Conservation (phyloP, 2,113 vertebrate genomes). For the Meriones unguiculatus region DNA sequence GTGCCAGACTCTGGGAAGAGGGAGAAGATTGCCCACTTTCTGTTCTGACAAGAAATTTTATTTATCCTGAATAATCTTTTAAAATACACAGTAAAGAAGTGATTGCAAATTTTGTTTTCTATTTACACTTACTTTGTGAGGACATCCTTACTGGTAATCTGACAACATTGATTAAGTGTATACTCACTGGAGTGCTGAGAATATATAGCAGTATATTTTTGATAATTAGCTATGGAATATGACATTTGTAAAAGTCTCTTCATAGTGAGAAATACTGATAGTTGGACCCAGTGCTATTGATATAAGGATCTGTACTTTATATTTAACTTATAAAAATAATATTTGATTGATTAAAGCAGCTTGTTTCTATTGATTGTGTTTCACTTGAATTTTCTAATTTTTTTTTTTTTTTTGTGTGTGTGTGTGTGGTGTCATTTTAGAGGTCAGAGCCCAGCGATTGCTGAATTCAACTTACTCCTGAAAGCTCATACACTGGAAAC, state of each 20-base stretch:
- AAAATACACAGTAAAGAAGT: constrained; percentile 70
- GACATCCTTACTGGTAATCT: constrained; percentile 56
- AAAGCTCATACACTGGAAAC: constrained; percentile 97
- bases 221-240: constrained; percentile 18
- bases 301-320: background rate
- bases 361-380: constrained; percentile 14
- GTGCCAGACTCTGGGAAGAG: constrained; percentile 68
- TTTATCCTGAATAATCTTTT: constrained; percentile 73
- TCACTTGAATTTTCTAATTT: background rate
- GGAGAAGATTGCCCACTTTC: constrained; percentile 58
- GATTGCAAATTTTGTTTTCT: constrained; percentile 62
- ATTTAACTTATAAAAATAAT: background rate
- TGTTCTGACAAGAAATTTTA: constrained; percentile 69
- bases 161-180: constrained; percentile 68
- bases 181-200: background rate
- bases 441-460: constrained; percentile 92
- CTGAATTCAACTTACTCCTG: constrained; percentile 96
- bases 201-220: background rate
- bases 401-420: background rate
- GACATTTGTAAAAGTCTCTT: constrained; percentile 22
- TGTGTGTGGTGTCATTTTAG: constrained; percentile 86
- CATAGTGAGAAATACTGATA: constrained; percentile 17
- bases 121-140: background rate
- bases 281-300: constrained; percentile 42
- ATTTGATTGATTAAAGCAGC: background rate